Percentiles rank a stretch among this genome's conserved stretches.
Evolutionary conservation across 1,140 invertebrate species (phyloP).

Genomic region (Steinernema feltiae): DNA sequence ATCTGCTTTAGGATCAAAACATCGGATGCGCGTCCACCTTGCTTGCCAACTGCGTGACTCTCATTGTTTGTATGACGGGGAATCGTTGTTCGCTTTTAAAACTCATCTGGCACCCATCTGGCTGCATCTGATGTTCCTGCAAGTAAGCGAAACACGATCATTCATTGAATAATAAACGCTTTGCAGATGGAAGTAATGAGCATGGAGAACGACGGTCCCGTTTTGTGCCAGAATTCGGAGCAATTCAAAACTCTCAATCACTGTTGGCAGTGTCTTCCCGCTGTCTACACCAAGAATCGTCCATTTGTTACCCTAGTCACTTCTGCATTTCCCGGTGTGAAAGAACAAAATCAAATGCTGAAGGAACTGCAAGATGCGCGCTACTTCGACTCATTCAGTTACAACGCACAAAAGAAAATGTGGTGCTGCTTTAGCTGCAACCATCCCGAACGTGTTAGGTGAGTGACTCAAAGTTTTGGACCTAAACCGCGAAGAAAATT

Average conservation of each 20-base stretch:
- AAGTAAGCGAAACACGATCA: constrained; percentile 65
- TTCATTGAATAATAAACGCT: constrained; percentile 21
- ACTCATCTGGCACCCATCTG: constrained; percentile 78
- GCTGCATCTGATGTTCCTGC: constrained; percentile 91
- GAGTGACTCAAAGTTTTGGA: constrained; percentile 64
- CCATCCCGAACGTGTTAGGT: constrained; percentile 77
- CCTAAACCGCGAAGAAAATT: too few relatives aligned
- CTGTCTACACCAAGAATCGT: constrained; percentile 70
- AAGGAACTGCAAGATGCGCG: constrained; percentile 77
- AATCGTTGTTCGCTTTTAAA: constrained; percentile 72
- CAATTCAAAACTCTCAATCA: constrained; percentile 64
- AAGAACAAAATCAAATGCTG: constrained; percentile 77
- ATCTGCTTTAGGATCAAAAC: constrained; percentile 39
- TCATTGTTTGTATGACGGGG: constrained; percentile 79
- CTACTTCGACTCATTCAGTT: constrained; percentile 86
- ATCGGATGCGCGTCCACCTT: constrained; percentile 72
- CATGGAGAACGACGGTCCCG: constrained; percentile 20
- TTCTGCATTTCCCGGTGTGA: constrained; percentile 74
- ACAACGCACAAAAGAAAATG: constrained; percentile 64
- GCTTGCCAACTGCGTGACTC: constrained; percentile 67
- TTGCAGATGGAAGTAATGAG: constrained; percentile 27
- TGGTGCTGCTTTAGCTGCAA: constrained; percentile 86
- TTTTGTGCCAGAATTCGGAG: constrained; percentile 57
- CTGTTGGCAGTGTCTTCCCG: constrained; percentile 85
- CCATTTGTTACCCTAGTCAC: constrained; percentile 81